Evolutionary conservation across 2,888 invertebrate genomes (phyloP), one percentile per base, ranked within the genome.

Genomic region (Microctonus hyperodae): DNA sequence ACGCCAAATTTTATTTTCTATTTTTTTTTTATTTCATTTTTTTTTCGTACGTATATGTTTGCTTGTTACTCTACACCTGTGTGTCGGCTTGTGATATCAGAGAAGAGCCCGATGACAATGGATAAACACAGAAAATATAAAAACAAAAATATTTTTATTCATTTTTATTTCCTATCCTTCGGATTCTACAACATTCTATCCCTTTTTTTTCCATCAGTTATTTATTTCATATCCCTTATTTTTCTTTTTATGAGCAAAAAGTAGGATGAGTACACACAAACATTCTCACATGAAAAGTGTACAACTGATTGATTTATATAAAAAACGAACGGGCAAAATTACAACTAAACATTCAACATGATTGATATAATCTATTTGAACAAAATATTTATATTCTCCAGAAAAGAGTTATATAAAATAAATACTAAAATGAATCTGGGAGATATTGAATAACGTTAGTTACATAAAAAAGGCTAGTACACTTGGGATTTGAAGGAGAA

Each of bases 11-110:
- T 61, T 50, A 50, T 33, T 13, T 35, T 33, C 33, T 35, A 31
- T 20, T 61, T 50, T 61, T 61, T n/a, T 22, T 51, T 37, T 40
- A 13, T n/a, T n/a, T n/a, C n/a, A 10, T 40, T 9, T 48, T 55
- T 48, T n/a, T 48, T 10, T 51, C 35, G 23, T 22, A 61, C 61
- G 40, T 10, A 51, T 28, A 25, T 48, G 13, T 28, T n/a, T 48
- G 44, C 25, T 20, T 44, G 7, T 44, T 28, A n/a, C 13, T 31
- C 9, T 48, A 13, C 55, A 28, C 31, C 13, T 23, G 62, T 40
- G 13, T 53, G 55, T 57, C 20, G 16, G 37, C 55, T 64, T 64
- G 56, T 64, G 44, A 64, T 48, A 56, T 28, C 48, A 56, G 61
- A 61, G 61, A 44, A n/a, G 44, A 44, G 20, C 7, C 1, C 44